Evolutionary conservation across 2,888 invertebrate genomes (phyloP), one percentile per base, ranked within the genome.

Genomic region (Sinopyrophorus schimmeli): DNA sequence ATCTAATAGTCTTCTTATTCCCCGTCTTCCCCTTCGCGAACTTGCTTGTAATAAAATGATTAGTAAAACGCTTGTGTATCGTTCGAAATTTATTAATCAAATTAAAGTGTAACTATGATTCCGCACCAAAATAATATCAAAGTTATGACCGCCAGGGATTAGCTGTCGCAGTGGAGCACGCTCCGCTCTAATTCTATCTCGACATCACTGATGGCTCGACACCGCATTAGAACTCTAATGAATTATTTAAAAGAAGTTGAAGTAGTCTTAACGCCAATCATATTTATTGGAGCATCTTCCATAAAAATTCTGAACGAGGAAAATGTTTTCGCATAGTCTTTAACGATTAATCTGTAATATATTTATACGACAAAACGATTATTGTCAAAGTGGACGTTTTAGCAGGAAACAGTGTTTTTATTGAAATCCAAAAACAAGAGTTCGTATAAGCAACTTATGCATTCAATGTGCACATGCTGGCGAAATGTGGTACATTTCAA

Each of bases 131-230:
- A 47, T 47, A 41, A 47, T 23, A 35, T 35, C 41, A 30, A 41
- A 47, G 47, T 34, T 35, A 24, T 23, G 35, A 23, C 35, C 47
- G 16, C 46, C 18, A 38, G 41, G 51, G 50, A 54, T 51, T 51
- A 51, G 31, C 47, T 51, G 54, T 51, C 51, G 42, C 43, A 51
- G 47, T 47, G 32, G 32, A 16, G 34, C 41, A 44, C 44, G 35
- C 51, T 35, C 32, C 38, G 34, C 15, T 35, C 43, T 54, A 51
- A 54, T 54, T 47, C 47, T 31, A 47, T 47, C 47, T n/a, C 39
- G 50, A 54, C 51, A 37, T 47, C 28, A 47, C 30, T 40, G 43
- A 54, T 51, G 44, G 31, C 41, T 24, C 10, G 30, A 43, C 47
- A 46, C 48, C 48, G 44, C 44, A 48, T 48, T 48, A 50, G 40